Base-by-base conservation (phyloP, 2,888 invertebrate species). In the Agrypnus murinus region DNA sequence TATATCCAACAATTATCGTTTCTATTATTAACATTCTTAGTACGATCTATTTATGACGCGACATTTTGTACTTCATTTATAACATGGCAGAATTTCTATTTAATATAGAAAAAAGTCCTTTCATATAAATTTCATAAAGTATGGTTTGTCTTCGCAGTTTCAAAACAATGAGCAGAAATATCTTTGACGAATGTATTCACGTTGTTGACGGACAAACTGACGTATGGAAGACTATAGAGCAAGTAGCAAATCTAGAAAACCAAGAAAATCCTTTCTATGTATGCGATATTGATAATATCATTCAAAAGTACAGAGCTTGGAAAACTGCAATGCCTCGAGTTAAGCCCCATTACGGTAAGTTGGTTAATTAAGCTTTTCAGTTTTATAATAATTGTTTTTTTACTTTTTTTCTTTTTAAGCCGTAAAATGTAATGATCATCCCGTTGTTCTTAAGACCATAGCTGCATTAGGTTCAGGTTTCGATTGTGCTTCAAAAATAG, bases 351-450 rank as follows among this genome's bases (percentile, higher is more conserved):
- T 98, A 98, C 86, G 97, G 96, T 95, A 84, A 88, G 86, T 75
- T 25, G 5, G 43, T 31, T 59, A 31, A 12, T 9, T 15, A n/a
- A n/a, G n/a, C 25, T 12, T 15, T 12, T 55, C 12, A 0, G 5
- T 7, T 6, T 40, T 25, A 15, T n/a, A n/a, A n/a, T n/a, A n/a
- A n/a, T n/a, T n/a, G n/a, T 43, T 15, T 60, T 0, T 6, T 46
- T 10, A 40, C 32, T 17, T 38, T 12, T 38, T 36, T 55, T 45
- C 25, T 46, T 25, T 71, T 87, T 87, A 86, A 87, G 97, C 99
- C 78, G 97, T 99, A 74, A 99, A 99, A 86, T 99, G 99, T 87
- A 99, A 99, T 87, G 95, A 97, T 82, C 94, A 94, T 84, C 88
- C 90, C 66, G 87, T 92, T 74, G 90, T 99, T 70, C 87, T 99